phyloP scores from a whole-genome alignment of 2,113 vertebrate genomes.

The Chelonoidis abingdonii region DNA sequence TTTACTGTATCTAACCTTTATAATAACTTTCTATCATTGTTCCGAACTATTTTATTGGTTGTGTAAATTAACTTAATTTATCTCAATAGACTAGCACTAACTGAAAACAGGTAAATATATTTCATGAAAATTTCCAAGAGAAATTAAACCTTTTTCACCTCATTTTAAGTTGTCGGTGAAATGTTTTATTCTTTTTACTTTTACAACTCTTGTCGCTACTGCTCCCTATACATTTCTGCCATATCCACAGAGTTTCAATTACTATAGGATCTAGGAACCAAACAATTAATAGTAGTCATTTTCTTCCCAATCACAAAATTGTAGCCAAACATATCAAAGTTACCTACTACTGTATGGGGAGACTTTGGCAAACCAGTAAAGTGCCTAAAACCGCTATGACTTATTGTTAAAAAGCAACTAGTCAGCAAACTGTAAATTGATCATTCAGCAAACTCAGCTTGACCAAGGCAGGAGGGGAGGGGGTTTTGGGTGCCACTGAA shows the following conservation, averaged over 20 bases:
- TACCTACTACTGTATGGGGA: neutral
- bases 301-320: neutral
- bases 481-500: too few relatives aligned
- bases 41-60: slow-evolving; percentile 44
- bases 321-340: neutral
- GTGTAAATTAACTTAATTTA: slow-evolving; percentile 78
- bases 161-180: neutral
- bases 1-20: slow-evolving; percentile 61
- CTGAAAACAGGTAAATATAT: too few relatives aligned
- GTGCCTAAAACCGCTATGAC: too few relatives aligned
- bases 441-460: too few relatives aligned
- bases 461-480: too few relatives aligned
- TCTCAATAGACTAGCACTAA: too few relatives aligned
- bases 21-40: slow-evolving; percentile 63
- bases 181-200: neutral
- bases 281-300: neutral
- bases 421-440: too few relatives aligned
- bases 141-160: neutral
- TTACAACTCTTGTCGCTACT: neutral
- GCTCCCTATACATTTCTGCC: neutral
- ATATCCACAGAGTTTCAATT: neutral
- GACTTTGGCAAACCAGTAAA: too few relatives aligned
- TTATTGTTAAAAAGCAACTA: too few relatives aligned
- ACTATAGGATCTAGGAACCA: neutral
- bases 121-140: neutral